Percentiles rank a stretch among this genome's conserved stretches.
phyloP scores from a whole-genome alignment of 2,797 vertebrate genomes.

The Miopithecus talapoin region DNA sequence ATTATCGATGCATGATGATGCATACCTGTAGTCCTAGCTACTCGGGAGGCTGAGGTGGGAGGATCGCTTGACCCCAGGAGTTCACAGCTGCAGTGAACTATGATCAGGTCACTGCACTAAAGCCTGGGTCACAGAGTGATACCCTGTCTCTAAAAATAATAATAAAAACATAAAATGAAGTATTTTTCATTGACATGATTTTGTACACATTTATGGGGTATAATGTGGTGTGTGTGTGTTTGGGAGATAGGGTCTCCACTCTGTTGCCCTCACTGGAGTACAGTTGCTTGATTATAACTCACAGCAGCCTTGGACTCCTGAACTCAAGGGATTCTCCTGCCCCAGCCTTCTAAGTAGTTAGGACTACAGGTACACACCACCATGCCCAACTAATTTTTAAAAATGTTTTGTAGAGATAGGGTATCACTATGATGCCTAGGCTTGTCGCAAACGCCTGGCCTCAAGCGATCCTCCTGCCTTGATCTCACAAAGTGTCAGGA shows the following conservation, averaged over 20 bases:
- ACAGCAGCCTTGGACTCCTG: neutral
- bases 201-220: neutral
- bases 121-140: neutral
- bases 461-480: neutral
- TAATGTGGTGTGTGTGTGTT: neutral
- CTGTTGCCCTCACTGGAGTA: neutral
- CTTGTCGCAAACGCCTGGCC: neutral
- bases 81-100: neutral
- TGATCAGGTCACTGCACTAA: neutral
- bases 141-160: too few species aligned
- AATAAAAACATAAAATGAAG: neutral
- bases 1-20: neutral
- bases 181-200: neutral
- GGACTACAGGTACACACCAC: neutral
- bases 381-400: neutral
- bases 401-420: neutral
- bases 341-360: neutral
- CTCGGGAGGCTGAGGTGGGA: neutral
- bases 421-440: neutral
- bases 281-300: neutral
- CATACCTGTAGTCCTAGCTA: neutral
- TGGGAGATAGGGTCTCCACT: neutral
- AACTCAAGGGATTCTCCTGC: neutral
- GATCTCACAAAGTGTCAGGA: neutral
- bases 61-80: neutral